Conservation (phyloP, 2,113 vertebrate species). For the Pyxicephalus adspersus region DNA sequence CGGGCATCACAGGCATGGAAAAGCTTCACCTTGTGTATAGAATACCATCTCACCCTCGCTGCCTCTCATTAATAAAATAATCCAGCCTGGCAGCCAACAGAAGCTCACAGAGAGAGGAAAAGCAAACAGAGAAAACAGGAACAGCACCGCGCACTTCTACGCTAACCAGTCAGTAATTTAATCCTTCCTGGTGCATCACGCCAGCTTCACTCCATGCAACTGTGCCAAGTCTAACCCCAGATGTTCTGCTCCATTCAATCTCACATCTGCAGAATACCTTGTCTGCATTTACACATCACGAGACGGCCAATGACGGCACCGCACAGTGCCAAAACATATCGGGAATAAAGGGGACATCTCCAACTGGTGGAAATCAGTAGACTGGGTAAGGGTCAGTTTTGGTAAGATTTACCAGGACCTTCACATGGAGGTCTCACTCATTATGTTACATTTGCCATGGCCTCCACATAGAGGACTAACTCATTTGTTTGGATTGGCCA, state of each 20-base stretch:
- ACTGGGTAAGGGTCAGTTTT: too few relatives aligned
- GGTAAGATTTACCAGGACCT: too few relatives aligned
- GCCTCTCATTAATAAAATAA: conserved; percentile 32
- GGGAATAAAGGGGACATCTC: too few relatives aligned
- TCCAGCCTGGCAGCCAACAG: conserved; percentile 24
- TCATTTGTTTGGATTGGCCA: too few relatives aligned
- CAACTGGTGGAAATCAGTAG: too few relatives aligned
- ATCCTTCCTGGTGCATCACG: conserved; percentile 13
- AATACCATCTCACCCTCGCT: not conserved
- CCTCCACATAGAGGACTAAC: too few relatives aligned
- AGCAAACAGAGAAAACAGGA: conserved; percentile 22
- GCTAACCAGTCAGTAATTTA: not conserved
- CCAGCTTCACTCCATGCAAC: not conserved
- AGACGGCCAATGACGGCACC: too few relatives aligned
- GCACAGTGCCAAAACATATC: too few relatives aligned
- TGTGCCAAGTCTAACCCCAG: not conserved
- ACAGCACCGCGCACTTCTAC: not conserved
- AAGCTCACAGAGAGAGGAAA: not conserved
- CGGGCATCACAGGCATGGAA: not conserved
- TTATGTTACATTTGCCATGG: too few relatives aligned
- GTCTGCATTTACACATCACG: not conserved
- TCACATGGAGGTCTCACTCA: too few relatives aligned
- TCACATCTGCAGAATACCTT: not conserved
- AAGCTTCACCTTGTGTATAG: conserved; percentile 15
- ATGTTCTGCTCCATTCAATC: not conserved